Conservation (phyloP, 1,140 invertebrate genomes). For the Heliconius congener region DNA sequence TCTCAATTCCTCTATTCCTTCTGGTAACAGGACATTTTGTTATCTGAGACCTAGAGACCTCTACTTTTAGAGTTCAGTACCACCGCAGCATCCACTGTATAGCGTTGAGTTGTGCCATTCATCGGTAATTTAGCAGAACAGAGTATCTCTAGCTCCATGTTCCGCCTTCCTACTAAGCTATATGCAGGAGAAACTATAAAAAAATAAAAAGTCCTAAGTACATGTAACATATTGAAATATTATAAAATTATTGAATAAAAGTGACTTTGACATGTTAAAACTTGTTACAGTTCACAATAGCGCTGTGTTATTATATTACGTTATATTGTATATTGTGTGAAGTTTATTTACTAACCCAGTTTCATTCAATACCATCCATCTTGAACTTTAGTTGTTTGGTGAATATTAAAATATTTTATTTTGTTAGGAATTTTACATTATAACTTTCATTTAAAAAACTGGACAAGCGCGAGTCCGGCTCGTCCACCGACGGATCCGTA, state of each 20-base stretch:
- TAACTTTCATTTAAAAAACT: not conserved
- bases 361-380: slow-evolving; percentile 9
- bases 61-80: too few species aligned
- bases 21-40: too few species aligned
- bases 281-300: not conserved
- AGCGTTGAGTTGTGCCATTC: too few species aligned
- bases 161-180: too few species aligned
- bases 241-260: not conserved
- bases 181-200: too few species aligned
- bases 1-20: too few species aligned
- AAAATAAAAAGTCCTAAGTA: too few species aligned
- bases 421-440: not conserved
- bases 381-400: slow-evolving; percentile 1
- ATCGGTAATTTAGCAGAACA: not conserved
- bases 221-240: not conserved
- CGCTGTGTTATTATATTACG: not conserved
- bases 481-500: too few species aligned
- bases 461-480: too few species aligned
- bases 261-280: slow-evolving; percentile 6
- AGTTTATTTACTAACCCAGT: slow-evolving; percentile 7
- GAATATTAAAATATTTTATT: slow-evolving; percentile 4
- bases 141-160: too few species aligned
- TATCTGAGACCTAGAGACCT: too few species aligned
- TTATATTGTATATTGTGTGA: slow-evolving; percentile 3
- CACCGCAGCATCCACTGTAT: too few species aligned